Evolutionary conservation across 1,140 invertebrate species (phyloP).

Genomic region (Caerostris extrusa): DNA sequence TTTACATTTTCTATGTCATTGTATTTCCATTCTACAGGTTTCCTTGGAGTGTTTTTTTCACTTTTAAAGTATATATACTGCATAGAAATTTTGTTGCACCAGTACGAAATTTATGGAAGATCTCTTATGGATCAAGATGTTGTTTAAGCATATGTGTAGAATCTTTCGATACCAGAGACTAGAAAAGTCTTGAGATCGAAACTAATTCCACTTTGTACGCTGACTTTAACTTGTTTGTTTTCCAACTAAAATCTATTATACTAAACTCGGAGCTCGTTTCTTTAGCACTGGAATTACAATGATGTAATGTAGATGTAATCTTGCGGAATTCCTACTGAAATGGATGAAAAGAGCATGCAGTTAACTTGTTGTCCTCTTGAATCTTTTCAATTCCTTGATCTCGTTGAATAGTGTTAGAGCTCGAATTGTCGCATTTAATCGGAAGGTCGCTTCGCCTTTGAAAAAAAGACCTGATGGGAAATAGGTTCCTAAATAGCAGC

Average conservation of each 20-base stretch:
- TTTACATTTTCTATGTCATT: no score
- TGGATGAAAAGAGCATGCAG: background rate
- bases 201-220: background rate
- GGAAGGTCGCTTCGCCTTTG: no score
- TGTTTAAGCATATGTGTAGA: no score
- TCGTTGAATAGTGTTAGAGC: background rate
- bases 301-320: background rate
- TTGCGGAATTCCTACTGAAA: background rate
- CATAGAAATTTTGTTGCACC: no score
- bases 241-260: background rate
- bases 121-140: no score
- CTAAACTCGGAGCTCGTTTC: background rate
- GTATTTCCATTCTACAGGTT: no score
- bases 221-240: background rate
- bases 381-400: slow-evolving; percentile 26
- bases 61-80: no score
- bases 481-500: background rate
- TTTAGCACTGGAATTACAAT: background rate
- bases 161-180: no score
- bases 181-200: background rate
- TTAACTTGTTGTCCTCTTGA: slow-evolving; percentile 37
- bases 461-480: background rate
- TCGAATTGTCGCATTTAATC: background rate
- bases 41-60: no score
- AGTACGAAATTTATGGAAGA: no score